Conservation (phyloP, 2,113 vertebrate genomes). For the Coregonus clupeaformis region DNA sequence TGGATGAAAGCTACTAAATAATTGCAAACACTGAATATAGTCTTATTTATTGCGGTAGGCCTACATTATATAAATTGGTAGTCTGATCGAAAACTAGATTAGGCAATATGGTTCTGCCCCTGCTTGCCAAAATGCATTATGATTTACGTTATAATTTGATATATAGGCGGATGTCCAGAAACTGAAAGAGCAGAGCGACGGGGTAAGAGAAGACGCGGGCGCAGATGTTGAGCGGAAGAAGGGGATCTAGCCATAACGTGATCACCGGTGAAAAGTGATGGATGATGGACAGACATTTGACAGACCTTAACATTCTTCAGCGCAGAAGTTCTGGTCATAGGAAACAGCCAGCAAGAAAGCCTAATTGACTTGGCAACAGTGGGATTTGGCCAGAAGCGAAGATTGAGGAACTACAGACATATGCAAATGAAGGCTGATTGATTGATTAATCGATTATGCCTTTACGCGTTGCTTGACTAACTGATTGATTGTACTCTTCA, state of each 20-base stretch:
- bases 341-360: neutral
- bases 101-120: too few species aligned
- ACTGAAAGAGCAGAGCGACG: too few species aligned
- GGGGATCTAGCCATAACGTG: neutral
- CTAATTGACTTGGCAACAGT: neutral
- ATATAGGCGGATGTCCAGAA: too few species aligned
- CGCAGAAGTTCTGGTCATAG: too few species aligned
- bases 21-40: too few species aligned
- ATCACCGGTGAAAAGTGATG: neutral
- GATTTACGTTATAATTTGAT: too few species aligned
- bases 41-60: too few species aligned
- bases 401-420: neutral
- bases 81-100: too few species aligned
- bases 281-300: neutral
- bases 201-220: too few species aligned
- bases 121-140: too few species aligned
- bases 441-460: neutral
- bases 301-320: too few species aligned
- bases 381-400: neutral
- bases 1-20: neutral
- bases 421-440: neutral
- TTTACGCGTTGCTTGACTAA: neutral
- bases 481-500: slow-evolving; percentile 18
- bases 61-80: too few species aligned
- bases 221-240: neutral